Base-by-base conservation (phyloP, 2,888 invertebrate genomes). In the Epistrophe grossulariae region DNA sequence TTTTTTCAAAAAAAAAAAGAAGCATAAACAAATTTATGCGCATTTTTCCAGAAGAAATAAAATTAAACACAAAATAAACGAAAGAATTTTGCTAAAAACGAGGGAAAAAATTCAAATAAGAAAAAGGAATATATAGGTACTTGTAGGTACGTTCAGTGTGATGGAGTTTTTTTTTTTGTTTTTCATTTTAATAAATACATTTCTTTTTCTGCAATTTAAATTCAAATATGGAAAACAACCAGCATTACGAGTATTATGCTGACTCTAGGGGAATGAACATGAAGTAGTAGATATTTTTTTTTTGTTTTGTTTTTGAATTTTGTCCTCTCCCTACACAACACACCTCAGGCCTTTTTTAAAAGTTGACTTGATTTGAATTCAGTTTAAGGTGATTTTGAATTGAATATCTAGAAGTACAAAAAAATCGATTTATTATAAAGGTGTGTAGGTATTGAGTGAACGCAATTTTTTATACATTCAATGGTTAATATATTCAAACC, bases 1-100 rank as follows among this genome's bases (percentile, higher is more conserved):
- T 52, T 78, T 76, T 77, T n/a, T 64, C 4, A 7, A 9, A n/a
- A 19, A 1, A 13, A 19, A 11, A 4, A 15, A 48, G 24, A 57
- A 64, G 77, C 71, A 82, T 50, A 72, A 77, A 59, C 71, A 64
- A 71, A 77, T 82, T 77, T 66, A 52, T 72, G 70, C 70, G 52
- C 64, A 55, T 62, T 24, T 66, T 71, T 48, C 70, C 70, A 35
- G 15, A 19, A 19, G 68, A 48, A 19, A 48, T 57, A 68, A 70
- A 70, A 70, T 70, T 70, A 55, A 70, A 70, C 55, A 70, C 52
- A 70, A 55, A 70, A 70, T 55, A 52, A 55, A 55, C 70, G 55
- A 40, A 70, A 55, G 38, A 70, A 62, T 62, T 62, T 35, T 24
- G 17, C 17, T 13, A n/a, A 52, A 60, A 28, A 48, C 15, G 7